Evolutionary conservation across 2,113 vertebrate species (phyloP).

Genomic region (Hippocampus guttulatus): DNA sequence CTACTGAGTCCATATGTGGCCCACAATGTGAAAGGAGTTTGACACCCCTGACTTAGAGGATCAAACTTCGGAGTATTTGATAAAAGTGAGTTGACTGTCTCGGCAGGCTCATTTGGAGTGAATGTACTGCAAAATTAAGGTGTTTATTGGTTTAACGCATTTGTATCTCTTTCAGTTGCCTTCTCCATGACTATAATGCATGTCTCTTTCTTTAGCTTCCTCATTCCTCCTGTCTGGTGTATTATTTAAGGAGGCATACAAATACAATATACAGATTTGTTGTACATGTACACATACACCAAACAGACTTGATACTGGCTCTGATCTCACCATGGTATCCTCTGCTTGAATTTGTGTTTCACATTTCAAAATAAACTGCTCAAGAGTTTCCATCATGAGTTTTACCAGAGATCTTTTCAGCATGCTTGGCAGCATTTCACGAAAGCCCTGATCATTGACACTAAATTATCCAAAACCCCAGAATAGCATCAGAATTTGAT

Average conservation of each 20-base stretch:
- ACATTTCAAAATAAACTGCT: slow-evolving; percentile 15
- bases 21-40: too few relatives aligned
- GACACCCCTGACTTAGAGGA: too few relatives aligned
- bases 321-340: slow-evolving; percentile 8
- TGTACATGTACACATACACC: background rate
- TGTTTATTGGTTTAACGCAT: background rate
- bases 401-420: slow-evolving; percentile 28
- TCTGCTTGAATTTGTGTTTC: slow-evolving; percentile 18
- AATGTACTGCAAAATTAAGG: background rate
- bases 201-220: slow-evolving; percentile 11
- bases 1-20: too few relatives aligned
- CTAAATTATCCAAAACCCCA: slow-evolving; percentile 32
- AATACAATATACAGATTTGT: slow-evolving; percentile 24
- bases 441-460: slow-evolving; percentile 14
- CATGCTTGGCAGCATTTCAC: slow-evolving; percentile 23
- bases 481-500: slow-evolving; percentile 38
- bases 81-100: too few relatives aligned
- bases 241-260: background rate
- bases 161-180: background rate
- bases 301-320: background rate
- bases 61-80: too few relatives aligned
- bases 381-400: slow-evolving; percentile 26
- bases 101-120: background rate
- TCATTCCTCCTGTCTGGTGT: slow-evolving; percentile 5
- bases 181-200: background rate